phyloP scores from a whole-genome alignment of 2,888 invertebrate genomes.

The Campoplex nolae region DNA sequence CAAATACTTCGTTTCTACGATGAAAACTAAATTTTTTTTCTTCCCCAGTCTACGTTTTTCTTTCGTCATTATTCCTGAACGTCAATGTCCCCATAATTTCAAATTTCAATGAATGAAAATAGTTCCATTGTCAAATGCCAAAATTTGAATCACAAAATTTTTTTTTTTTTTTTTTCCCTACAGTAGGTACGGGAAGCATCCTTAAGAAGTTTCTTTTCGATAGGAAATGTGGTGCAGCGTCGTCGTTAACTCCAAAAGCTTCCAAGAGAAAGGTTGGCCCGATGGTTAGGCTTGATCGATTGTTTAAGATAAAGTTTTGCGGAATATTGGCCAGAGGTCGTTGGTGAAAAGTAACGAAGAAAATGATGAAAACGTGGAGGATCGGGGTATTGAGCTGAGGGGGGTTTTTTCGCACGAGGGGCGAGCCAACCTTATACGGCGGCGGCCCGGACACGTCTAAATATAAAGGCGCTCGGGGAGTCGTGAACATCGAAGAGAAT shows the following conservation, averaged over 20 bases:
- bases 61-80: neutral
- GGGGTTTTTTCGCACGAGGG: slow-evolving; percentile 74
- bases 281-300: neutral
- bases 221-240: neutral
- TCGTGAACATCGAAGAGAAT: slow-evolving; percentile 45
- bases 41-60: neutral
- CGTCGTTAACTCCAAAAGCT: neutral
- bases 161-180: neutral
- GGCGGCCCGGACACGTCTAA: slow-evolving; percentile 84
- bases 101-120: neutral
- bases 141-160: neutral
- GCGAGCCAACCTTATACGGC: slow-evolving; percentile 83
- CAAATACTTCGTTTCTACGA: neutral
- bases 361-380: slow-evolving; percentile 62
- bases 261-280: neutral
- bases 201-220: neutral
- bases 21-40: too few species aligned
- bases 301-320: slow-evolving; percentile 1
- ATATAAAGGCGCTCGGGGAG: slow-evolving; percentile 83
- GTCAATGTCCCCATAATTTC: neutral
- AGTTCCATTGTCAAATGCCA: neutral
- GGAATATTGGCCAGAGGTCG: slow-evolving; percentile 66
- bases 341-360: slow-evolving; percentile 52
- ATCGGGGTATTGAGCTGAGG: slow-evolving; percentile 56
- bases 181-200: neutral